A percentile compares a stretch with the other conserved stretches of the same genome.
Conservation (phyloP, 2,797 vertebrate species). For the Mycteria americana region DNA sequence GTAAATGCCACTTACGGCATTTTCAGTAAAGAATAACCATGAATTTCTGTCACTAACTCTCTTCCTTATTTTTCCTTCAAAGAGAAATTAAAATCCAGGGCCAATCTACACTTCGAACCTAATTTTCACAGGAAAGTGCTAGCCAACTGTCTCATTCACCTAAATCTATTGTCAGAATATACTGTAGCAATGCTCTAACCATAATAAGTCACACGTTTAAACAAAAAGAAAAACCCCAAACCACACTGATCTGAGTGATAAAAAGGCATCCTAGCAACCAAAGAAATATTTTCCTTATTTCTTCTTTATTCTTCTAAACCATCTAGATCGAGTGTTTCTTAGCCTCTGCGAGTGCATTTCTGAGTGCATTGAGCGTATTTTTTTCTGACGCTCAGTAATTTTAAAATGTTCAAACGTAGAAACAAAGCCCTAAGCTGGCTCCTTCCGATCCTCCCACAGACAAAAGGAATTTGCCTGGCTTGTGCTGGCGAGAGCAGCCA, state of each 20-base stretch:
- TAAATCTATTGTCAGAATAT: not conserved
- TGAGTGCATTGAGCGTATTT: not conserved
- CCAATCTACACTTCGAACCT: not conserved
- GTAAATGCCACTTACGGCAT: not conserved
- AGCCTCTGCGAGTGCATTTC: not conserved
- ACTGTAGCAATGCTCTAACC: not conserved
- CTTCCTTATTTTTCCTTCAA: not conserved
- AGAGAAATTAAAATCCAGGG: not conserved
- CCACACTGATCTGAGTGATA: not conserved
- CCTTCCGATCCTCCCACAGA: not conserved
- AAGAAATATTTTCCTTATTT: conserved; percentile 4
- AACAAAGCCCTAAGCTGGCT: conserved; percentile 4
- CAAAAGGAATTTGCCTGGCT: conserved; percentile 23
- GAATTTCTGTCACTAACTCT: not conserved
- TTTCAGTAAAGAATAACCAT: not conserved
- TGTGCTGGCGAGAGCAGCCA: not conserved
- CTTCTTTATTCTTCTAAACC: conserved; percentile 10
- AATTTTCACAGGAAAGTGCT: not conserved
- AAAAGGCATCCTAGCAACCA: conserved; percentile 20
- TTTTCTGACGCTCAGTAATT: not conserved
- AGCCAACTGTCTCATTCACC: not conserved
- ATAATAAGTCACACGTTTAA: not conserved
- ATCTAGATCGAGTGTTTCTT: not conserved
- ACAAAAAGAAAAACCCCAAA: conserved; percentile 1
- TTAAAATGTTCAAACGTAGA: not conserved